Conservation (phyloP, 2,888 invertebrate genomes). For the Cataglyphis rosenhaueri region DNA sequence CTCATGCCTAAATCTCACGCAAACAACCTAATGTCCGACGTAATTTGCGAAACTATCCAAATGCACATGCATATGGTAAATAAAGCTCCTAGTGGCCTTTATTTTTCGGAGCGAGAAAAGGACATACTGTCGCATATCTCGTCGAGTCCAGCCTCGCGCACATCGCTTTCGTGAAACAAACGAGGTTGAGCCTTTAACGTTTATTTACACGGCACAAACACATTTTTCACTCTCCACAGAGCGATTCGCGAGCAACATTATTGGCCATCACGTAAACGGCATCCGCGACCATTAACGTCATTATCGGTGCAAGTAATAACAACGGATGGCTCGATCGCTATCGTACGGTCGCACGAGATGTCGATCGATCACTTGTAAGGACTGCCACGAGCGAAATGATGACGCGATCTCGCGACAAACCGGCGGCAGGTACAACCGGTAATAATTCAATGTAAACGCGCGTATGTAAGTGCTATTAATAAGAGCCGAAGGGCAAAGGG, state of each 20-base stretch:
- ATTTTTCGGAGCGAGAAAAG: constrained; percentile 27
- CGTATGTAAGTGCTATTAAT: constrained; percentile 25
- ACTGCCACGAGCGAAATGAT: constrained; percentile 19
- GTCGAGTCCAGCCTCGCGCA: constrained; percentile 1
- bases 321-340: constrained; percentile 46
- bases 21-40: constrained; percentile 31
- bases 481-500: constrained; percentile 22
- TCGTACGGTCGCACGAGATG: constrained; percentile 45
- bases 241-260: constrained; percentile 8
- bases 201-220: constrained; percentile 46
- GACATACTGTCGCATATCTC: neutral
- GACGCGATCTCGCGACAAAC: constrained; percentile 47
- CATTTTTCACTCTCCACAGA: constrained; percentile 40
- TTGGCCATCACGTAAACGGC: constrained; percentile 41
- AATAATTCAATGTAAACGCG: constrained; percentile 43
- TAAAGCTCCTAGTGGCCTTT: constrained; percentile 46
- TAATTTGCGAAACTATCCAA: constrained; percentile 40
- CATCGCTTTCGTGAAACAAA: constrained; percentile 34
- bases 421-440: neutral
- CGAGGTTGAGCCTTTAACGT: neutral
- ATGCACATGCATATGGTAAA: constrained; percentile 20
- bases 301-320: constrained; percentile 31
- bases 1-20: neutral
- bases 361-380: constrained; percentile 62
- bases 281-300: constrained; percentile 34